Percentiles rank a stretch among this genome's conserved stretches.
phyloP scores from a whole-genome alignment of 2,797 vertebrate genomes.

The Nasua narica region DNA sequence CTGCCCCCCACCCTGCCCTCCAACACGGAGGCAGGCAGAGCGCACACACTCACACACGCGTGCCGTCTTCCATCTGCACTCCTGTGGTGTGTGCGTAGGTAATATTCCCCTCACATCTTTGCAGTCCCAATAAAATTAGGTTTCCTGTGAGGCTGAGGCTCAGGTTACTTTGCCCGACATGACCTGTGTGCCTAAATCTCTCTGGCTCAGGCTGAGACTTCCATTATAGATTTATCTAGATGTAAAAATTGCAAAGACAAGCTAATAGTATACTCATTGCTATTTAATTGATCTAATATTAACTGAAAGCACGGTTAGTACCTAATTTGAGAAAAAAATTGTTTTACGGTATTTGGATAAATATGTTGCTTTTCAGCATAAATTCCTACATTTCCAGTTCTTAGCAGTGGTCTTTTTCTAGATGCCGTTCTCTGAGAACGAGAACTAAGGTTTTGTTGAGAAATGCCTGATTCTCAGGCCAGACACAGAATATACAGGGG shows the following conservation, averaged over 20 bases:
- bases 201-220: not conserved
- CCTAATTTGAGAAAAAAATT: not conserved
- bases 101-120: not conserved
- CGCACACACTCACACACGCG: not conserved
- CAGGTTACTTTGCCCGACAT: not conserved
- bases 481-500: not conserved
- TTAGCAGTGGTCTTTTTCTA: not conserved
- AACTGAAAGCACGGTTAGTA: not conserved
- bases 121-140: not conserved
- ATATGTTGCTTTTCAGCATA: not conserved
- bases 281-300: not conserved
- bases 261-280: not conserved
- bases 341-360: not conserved
- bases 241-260: not conserved
- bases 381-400: not conserved
- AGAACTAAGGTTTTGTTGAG: not conserved
- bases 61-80: not conserved
- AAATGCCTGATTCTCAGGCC: not conserved
- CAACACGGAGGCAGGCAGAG: not conserved
- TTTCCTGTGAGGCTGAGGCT: not conserved
- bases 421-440: not conserved
- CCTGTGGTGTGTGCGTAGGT: not conserved
- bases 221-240: not conserved
- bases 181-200: not conserved
- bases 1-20: not conserved